Base-by-base conservation (phyloP, 2,113 vertebrate genomes). In the Phrynocephalus versicolor region DNA sequence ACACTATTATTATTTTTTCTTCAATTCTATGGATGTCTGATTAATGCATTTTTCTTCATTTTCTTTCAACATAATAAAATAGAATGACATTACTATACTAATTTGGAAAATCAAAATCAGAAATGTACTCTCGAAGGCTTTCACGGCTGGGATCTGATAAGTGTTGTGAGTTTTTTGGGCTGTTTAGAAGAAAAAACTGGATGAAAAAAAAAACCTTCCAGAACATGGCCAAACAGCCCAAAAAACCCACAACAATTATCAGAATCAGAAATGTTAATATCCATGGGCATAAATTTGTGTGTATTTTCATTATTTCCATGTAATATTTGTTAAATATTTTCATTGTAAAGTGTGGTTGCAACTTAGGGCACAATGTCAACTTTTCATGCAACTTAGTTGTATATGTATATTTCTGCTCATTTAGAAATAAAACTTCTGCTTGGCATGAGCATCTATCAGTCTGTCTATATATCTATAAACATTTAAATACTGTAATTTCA, bases 401-500 rank as follows among this genome's bases (percentile, higher is more conserved):
- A 64, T 64, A 65, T 74, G n/a, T 81, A 27, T 39, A 73, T 80
- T 81, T 70, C 70, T 74, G 77, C n/a, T 80, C 51, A 64, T 84
- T 21, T 14, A 30, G 12, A 67, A 67, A 27, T 67, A 67, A 39
- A 86, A 45, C 16, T 70, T 41, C 74, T 64, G 2, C 35, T 51
- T 85, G 69, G 57, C 77, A 85, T 37, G 67, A 45, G 33, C 18
- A 10, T 37, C 69, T 21, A 6, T 85, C 79, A 80, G 73, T 73
- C 21, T 80, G 39, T 37, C 23, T 72, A 37, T 12, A 45, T 75
- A 19, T 75, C 39, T 5, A 18, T 64, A 6, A 6, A 23, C 35
- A 55, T 81, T 18, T 73, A 81, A 74, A 81, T 55, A 65, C 25
- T n/a, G 37, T 37, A 74, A 30, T 86, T 86, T 86, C 84, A 86